Evolutionary conservation across 2,113 vertebrate species (phyloP).

Genomic region (Rhinoderma darwinii): DNA sequence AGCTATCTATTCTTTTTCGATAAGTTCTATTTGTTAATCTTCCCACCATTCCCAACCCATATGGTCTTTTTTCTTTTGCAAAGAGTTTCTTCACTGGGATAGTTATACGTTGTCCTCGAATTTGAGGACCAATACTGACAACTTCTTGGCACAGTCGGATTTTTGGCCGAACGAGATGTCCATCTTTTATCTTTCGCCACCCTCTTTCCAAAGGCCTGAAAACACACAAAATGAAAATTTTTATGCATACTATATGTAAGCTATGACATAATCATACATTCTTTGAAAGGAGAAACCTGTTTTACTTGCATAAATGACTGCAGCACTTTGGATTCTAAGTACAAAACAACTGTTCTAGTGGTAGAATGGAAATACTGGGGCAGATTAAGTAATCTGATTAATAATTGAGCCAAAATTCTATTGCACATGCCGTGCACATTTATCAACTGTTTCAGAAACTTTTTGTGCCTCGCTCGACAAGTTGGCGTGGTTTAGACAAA

Average conservation of each 20-base stretch:
- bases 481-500: too few relatives aligned
- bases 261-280: neutral
- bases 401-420: too few relatives aligned
- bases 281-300: neutral
- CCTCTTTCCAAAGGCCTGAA: slow-evolving; percentile 91
- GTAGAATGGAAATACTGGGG: neutral
- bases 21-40: slow-evolving; percentile 97
- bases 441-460: too few relatives aligned
- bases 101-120: slow-evolving; percentile 90
- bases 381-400: too few relatives aligned
- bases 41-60: slow-evolving; percentile 96
- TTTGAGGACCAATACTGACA: slow-evolving; percentile 86
- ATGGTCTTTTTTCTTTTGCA: slow-evolving; percentile 92
- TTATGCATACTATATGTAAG: neutral
- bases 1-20: slow-evolving; percentile 97
- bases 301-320: neutral
- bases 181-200: slow-evolving; percentile 95
- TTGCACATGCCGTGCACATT: too few relatives aligned
- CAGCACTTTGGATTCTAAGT: neutral
- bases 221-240: neutral
- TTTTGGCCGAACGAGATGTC: slow-evolving; percentile 81
- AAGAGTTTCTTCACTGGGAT: slow-evolving; percentile 95
- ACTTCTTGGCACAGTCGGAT: slow-evolving; percentile 95
- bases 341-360: neutral
- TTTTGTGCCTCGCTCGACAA: too few relatives aligned